Evolutionary conservation across 2,888 invertebrate species (phyloP).

Genomic region (Sesia apiformis): DNA sequence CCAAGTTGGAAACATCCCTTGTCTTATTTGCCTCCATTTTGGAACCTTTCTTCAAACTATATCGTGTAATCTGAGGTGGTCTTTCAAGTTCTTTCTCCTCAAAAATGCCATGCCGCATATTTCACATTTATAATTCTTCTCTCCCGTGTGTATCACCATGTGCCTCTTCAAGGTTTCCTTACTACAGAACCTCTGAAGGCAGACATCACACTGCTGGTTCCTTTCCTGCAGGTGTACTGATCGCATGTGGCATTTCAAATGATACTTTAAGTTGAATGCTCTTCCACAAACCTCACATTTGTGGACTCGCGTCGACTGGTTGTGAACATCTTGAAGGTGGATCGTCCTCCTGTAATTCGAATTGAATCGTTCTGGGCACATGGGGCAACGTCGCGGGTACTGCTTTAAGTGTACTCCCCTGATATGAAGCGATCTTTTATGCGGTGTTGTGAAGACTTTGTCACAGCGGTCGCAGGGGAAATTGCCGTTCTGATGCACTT

Average conservation of each 20-base stretch:
- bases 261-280: constrained; percentile 59
- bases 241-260: constrained; percentile 54
- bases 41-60: constrained; percentile 18
- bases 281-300: constrained; percentile 61
- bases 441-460: constrained; percentile 54
- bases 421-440: constrained; percentile 52
- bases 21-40: too few species aligned
- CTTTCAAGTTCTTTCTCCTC: constrained; percentile 58
- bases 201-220: constrained; percentile 69
- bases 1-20: too few species aligned
- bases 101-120: constrained; percentile 67
- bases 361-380: constrained; percentile 62
- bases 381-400: constrained; percentile 52
- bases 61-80: constrained; percentile 57
- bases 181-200: constrained; percentile 67
- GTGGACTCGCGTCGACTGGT: constrained; percentile 58
- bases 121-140: constrained; percentile 71
- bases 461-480: constrained; percentile 56
- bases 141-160: constrained; percentile 72
- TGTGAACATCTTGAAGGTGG: constrained; percentile 63
- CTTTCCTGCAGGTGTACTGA: constrained; percentile 64
- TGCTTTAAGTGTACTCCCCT: constrained; percentile 60
- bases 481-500: constrained; percentile 59
- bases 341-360: constrained; percentile 62
- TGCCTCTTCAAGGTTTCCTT: constrained; percentile 73